Base-by-base conservation (phyloP, 2,888 invertebrate genomes). In the Latrodectus hesperus region DNA sequence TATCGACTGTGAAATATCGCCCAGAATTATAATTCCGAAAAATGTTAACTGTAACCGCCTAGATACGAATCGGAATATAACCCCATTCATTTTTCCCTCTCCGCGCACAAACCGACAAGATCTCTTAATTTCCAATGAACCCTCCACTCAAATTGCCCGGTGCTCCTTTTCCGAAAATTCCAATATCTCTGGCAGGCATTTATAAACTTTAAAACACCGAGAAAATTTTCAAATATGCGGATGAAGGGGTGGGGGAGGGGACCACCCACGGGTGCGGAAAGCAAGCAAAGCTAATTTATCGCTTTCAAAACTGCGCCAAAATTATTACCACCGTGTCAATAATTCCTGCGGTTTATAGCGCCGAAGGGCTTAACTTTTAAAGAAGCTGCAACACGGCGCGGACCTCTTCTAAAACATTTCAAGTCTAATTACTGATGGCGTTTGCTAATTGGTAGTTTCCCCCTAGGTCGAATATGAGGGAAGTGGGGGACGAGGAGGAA, bases 151-250 rank as follows among this genome's bases (percentile, higher is more conserved):
- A 68, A 70, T 70, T 49, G 67, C 75, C 12, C 53, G 22, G 38
- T 49, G 60, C 72, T 67, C 74, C 74, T 22, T 64, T 26, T 74
- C 81, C 73, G 52, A 74, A 73, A 84, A 84, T 84, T 87, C 86
- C 86, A 87, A 87, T 87, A 87, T 71, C 86, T 72, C 86, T 81
- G 65, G 65, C 49, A 71, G 86, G 86, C 86, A 87, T 87, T 87
- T 87, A 87, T 87, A 87, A 87, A 87, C 86, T 87, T 87, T 87
- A 87, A 87, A 87, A 87, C 81, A 81, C 85, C 68, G 76, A n/a
- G 60, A 14, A 77, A 52, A 17, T 51, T 22, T 51, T 51, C 16
- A 77, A 26, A 22, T 26, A 26, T 22, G 26, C 12, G 70, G 26
- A 26, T 22, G 22, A 49, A 49, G 17, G 49, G 12, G 26, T 12